Conservation (phyloP, 2,797 vertebrate species). For the Somateria mollissima region DNA sequence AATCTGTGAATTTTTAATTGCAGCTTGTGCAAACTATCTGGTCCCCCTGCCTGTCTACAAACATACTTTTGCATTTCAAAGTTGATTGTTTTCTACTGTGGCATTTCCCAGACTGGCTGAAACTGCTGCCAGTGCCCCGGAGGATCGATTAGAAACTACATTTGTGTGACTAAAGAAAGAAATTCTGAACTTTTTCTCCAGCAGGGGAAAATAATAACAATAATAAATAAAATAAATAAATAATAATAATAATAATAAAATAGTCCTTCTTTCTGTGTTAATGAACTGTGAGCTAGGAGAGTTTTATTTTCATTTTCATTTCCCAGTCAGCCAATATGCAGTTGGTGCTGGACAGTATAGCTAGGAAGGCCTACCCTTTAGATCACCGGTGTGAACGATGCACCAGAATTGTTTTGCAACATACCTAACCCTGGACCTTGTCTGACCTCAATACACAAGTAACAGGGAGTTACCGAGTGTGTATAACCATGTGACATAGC, state of each 20-base stretch:
- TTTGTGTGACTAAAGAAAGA: not conserved
- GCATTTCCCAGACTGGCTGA: not conserved
- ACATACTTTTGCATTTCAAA: constrained; percentile 1
- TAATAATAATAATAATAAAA: not conserved
- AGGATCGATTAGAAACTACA: not conserved
- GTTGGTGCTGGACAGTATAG: not conserved
- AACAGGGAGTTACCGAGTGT: not conserved
- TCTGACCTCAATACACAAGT: not conserved
- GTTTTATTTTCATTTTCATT: not conserved
- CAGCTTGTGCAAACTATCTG: not conserved
- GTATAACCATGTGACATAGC: not conserved
- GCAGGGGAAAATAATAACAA: not conserved
- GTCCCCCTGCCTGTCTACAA: not conserved
- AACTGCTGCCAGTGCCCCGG: not conserved
- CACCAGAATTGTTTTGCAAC: not conserved
- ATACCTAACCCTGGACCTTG: not conserved
- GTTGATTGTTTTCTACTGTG: not conserved
- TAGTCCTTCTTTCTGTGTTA: not conserved
- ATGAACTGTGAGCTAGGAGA: not conserved
- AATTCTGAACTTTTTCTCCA: not conserved
- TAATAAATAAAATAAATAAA: not conserved
- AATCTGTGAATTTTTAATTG: constrained; percentile 43
- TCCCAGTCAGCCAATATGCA: not conserved
- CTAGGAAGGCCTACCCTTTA: not conserved
- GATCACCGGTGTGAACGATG: not conserved